Evolutionary conservation across 2,888 invertebrate genomes (phyloP), one percentile per base, ranked within the genome.

Genomic region (Neoscelio sp.): DNA sequence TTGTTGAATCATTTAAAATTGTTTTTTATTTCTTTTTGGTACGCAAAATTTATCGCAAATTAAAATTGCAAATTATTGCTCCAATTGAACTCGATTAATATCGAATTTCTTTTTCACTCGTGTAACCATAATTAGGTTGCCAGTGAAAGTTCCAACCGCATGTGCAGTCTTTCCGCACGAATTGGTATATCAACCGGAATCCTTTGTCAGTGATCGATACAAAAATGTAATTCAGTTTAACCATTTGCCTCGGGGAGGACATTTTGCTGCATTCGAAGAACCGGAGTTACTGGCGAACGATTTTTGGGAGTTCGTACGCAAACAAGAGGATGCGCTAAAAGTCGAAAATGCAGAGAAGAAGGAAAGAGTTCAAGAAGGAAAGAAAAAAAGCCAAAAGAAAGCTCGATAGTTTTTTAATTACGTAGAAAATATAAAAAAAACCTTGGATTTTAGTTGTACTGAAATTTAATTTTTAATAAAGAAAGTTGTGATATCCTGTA

Each of bases 241-340:
- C 0, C 91, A 94, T 40, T 92, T 94, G 26, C 91, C 92, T 0
- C 91, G 93, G 1, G 97, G 96, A 0, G 98, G 98, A 0, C 98
- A 98, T 88, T 98, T 97, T 89, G 95, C 95, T 0, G 96, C 97
- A 0, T 91, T 97, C 65, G 96, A 98, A 88, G 92, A 93, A 75
- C 97, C 98, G 0, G 89, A 93, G 35, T 83, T 95, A 0, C 85
- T 98, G 18, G 94, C 95, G 1, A 90, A 93, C 0, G 96, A 97
- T 86, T 89, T 98, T 5, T 93, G 93, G 85, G 86, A 90, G 0
- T 94, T 94, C 62, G 92, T 94, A 0, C 86, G 90, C 0, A 92
- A 92, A 17, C 50, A 48, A 5, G 83, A 84, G 35, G 33, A 65
- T n/a, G 56, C 64, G 23, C 8, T 75, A 1, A 50, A 68, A 5